Evolutionary conservation across 1,140 invertebrate genomes (phyloP).

Genomic region (Yoshiicerus persimilis): DNA sequence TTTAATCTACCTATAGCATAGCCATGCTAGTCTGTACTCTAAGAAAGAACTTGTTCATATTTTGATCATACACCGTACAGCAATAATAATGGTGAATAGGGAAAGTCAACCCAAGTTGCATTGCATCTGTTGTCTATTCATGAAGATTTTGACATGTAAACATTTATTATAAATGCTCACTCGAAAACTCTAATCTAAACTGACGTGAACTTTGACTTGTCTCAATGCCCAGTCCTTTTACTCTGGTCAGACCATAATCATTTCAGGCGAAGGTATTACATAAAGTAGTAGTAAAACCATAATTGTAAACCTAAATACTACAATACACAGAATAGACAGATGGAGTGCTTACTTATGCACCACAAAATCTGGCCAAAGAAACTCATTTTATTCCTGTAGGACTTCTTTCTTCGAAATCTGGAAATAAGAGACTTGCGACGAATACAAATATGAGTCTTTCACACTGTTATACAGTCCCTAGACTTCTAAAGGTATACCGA

Average conservation of each 20-base stretch:
- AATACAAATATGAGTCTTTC: not conserved
- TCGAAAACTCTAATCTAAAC: not conserved
- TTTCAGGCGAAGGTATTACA: no score
- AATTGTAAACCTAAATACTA: not conserved
- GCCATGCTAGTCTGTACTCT: not conserved
- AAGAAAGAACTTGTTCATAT: not conserved
- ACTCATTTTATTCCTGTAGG: no score
- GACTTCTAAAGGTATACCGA: no score
- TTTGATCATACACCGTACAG: not conserved
- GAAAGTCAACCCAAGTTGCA: not conserved
- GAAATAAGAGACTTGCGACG: not conserved
- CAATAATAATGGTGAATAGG: not conserved
- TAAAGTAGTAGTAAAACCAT: not conserved
- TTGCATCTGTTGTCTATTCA: not conserved
- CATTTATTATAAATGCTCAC: not conserved
- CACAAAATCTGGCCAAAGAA: not conserved
- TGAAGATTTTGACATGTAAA: not conserved
- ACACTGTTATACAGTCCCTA: not conserved
- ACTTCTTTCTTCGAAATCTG: not conserved
- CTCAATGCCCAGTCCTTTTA: not conserved
- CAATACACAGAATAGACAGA: not conserved
- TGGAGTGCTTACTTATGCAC: not conserved
- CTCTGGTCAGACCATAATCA: not conserved
- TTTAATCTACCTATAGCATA: not conserved
- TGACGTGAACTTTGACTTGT: constrained; percentile 7